Evolutionary conservation across 2,888 invertebrate genomes (phyloP).

Genomic region (Xanthostigma xanthostigma): DNA sequence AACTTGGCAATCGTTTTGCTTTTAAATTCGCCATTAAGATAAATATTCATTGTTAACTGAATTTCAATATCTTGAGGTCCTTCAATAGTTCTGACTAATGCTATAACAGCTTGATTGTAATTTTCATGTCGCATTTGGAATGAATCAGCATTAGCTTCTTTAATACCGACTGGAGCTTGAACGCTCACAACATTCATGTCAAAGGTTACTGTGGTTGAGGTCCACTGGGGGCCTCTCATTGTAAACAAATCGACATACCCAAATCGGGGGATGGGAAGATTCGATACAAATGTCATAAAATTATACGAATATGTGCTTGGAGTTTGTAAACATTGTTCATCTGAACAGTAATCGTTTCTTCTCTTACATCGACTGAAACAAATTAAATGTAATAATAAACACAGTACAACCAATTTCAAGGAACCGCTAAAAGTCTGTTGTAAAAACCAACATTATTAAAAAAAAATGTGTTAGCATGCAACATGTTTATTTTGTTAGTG

Average conservation of each 20-base stretch:
- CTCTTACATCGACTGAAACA: constrained; percentile 65
- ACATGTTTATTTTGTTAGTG: too few species aligned
- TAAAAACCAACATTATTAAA: too few species aligned
- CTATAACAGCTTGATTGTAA: constrained; percentile 59
- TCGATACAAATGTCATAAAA: constrained; percentile 83
- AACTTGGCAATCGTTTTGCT: constrained; percentile 77
- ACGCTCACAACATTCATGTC: constrained; percentile 51
- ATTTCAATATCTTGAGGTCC: constrained; percentile 88
- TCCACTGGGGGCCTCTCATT: constrained; percentile 66
- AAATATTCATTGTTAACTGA: constrained; percentile 73
- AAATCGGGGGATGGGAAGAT: constrained; percentile 47
- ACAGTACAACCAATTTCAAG: background rate
- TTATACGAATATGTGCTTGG: constrained; percentile 85
- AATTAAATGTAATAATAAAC: background rate
- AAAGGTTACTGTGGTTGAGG: constrained; percentile 57
- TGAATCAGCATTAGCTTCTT: constrained; percentile 23
- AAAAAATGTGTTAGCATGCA: too few species aligned
- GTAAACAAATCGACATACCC: constrained; percentile 69
- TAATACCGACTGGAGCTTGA: constrained; percentile 43
- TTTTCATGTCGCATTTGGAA: constrained; percentile 28
- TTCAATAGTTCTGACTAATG: constrained; percentile 53
- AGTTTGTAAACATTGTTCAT: constrained; percentile 56
- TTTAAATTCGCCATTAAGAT: constrained; percentile 52
- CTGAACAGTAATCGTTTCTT: constrained; percentile 36
- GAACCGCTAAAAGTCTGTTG: too few species aligned